phyloP scores from a whole-genome alignment of 1,140 invertebrate species.

The Papilio aristodemus region DNA sequence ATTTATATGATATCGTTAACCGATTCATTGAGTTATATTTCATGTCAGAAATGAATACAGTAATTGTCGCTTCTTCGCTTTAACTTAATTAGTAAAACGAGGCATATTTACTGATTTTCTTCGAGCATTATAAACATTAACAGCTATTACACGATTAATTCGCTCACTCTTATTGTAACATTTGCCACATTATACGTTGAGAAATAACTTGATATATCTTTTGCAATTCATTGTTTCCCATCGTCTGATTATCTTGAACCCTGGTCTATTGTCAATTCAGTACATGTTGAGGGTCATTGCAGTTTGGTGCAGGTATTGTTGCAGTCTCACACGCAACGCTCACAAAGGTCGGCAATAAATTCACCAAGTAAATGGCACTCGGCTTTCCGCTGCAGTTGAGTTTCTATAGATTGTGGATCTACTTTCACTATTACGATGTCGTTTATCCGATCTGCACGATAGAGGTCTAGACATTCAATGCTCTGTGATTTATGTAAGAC shows the following conservation, averaged over 20 bases:
- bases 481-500: neutral
- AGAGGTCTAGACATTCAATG: neutral
- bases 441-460: neutral
- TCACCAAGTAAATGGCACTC: neutral
- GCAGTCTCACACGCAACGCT: neutral
- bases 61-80: too few species aligned
- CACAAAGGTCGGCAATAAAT: constrained; percentile 12
- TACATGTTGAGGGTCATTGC: neutral
- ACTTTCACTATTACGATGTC: neutral
- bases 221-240: neutral
- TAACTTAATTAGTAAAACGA: neutral
- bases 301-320: neutral
- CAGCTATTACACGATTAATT: too few species aligned
- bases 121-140: too few species aligned
- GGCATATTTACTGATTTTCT: neutral
- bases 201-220: neutral
- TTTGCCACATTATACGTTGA: neutral
- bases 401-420: constrained; percentile 8
- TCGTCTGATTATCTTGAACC: neutral
- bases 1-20: too few species aligned
- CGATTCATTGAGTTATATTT: too few species aligned
- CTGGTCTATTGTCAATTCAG: neutral
- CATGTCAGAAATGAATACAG: too few species aligned
- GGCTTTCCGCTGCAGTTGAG: neutral
- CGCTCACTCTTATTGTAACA: too few species aligned